These are phyloP conservation scores for Novumbra hubbsi DNA, from an alignment of 2,797 vertebrate genomes.

Conservation along the genomic window DNA sequence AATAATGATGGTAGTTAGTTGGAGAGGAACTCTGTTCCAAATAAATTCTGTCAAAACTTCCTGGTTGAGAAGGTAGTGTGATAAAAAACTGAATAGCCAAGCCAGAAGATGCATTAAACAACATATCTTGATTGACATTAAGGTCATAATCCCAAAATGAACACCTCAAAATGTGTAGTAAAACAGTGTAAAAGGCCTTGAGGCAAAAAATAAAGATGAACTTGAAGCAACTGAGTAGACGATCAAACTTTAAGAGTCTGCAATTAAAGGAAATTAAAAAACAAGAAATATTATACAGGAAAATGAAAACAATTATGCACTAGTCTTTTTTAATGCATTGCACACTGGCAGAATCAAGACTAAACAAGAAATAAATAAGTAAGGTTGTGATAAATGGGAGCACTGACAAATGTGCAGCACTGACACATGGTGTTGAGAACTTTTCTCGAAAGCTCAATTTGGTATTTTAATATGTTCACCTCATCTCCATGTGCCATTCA, in stretches of 20 bases:
- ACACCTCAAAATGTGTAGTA: no score
- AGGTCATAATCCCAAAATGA: no score
- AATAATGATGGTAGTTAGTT: no score
- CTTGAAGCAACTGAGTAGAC: neutral
- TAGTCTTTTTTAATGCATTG: slow-evolving; percentile 7
- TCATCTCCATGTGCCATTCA: slow-evolving; percentile 46
- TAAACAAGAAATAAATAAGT: slow-evolving; percentile 34
- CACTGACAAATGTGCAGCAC: slow-evolving; percentile 37
- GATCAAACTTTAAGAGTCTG: neutral
- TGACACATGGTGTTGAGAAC: slow-evolving; percentile 43
- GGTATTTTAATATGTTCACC: slow-evolving; percentile 50
- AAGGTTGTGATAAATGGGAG: slow-evolving; percentile 51
- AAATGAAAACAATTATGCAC: neutral
- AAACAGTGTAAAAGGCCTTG: no score
- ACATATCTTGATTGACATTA: no score
- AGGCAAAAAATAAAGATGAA: neutral
- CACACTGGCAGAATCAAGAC: slow-evolving; percentile 15
- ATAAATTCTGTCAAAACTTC: no score
- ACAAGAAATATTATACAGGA: neutral
- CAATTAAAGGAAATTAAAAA: neutral
- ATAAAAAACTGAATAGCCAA: no score
- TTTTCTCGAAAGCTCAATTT: slow-evolving; percentile 33
- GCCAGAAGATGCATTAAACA: no score
- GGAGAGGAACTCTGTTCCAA: no score
- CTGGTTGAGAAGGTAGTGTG: no score